Conservation (phyloP, 2,113 vertebrate genomes). For the Paratilapia polleni region DNA sequence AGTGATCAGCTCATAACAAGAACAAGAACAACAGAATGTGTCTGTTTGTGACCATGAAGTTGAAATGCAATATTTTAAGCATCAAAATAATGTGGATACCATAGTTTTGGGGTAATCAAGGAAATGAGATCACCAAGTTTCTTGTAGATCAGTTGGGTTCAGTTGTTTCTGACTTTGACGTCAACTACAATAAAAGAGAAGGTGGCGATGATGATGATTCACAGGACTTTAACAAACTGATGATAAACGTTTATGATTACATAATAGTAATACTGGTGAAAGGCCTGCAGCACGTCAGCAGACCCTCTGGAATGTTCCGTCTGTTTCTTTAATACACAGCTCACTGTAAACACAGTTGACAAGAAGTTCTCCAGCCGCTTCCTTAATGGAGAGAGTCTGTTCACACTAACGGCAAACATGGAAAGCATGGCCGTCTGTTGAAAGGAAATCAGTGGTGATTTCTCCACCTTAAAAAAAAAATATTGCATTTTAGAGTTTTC, state of each 20-base stretch:
- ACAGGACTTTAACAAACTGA: background rate
- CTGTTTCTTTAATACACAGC: slow-evolving; percentile 50
- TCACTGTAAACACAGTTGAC: slow-evolving; percentile 59
- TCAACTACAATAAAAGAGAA: background rate
- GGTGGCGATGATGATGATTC: background rate
- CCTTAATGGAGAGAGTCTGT: slow-evolving; percentile 13
- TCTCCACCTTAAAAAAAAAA: background rate
- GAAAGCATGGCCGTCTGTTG: background rate
- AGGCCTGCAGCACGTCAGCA: slow-evolving; percentile 20
- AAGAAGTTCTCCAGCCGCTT: slow-evolving; percentile 50
- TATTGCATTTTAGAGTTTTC: background rate
- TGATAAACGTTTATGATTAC: background rate
- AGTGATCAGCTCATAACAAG: slow-evolving; percentile 7
- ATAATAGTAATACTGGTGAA: slow-evolving; percentile 25
- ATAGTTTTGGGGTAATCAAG: too few relatives aligned
- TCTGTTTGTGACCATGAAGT: background rate
- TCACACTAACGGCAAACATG: background rate
- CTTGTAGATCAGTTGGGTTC: background rate
- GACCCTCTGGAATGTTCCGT: slow-evolving; percentile 56
- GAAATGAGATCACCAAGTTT: background rate
- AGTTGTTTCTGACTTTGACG: background rate
- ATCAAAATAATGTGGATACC: background rate
- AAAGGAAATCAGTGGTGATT: background rate
- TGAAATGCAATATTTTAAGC: background rate
- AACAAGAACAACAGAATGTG: background rate